phyloP scores from a whole-genome alignment of 2,888 invertebrate species.

The Tetrapedia diversipes region DNA sequence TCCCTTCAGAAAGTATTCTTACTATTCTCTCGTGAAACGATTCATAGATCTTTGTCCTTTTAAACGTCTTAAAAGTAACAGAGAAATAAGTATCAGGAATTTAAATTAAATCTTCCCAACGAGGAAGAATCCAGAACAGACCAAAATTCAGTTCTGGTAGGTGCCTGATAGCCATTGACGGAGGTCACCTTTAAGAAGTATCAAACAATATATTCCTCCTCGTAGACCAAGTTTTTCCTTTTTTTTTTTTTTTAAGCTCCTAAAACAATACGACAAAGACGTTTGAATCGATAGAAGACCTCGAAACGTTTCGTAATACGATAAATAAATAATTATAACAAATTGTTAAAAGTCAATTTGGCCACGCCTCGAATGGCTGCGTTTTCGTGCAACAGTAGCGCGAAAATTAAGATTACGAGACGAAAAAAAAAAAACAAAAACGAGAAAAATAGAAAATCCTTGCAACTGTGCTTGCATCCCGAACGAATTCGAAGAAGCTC shows the following conservation, averaged over 20 bases:
- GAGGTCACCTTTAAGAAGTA: slow-evolving; percentile 7
- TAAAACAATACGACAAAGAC: not conserved
- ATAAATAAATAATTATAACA: not conserved
- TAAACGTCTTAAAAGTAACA: not conserved
- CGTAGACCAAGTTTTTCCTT: not conserved
- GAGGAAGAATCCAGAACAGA: not conserved
- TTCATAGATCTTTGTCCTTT: not conserved
- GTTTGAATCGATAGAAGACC: not conserved
- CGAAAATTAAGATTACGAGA: not conserved
- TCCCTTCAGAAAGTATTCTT: slow-evolving; percentile 34
- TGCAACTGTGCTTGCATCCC: not conserved
- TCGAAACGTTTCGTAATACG: not conserved
- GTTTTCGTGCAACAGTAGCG: not conserved
- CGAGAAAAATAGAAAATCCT: not conserved
- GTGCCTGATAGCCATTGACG: not conserved
- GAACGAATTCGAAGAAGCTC: slow-evolving; percentile 8
- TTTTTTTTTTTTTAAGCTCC: not conserved
- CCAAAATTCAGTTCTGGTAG: not conserved
- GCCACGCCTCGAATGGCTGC: not conserved
- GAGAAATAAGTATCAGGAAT: not conserved
- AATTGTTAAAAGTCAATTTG: slow-evolving; percentile 41
- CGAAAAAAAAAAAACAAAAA: not conserved
- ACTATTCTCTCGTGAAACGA: slow-evolving; percentile 2
- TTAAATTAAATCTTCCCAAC: not conserved
- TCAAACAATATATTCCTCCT: slow-evolving; percentile 3